phyloP scores from a whole-genome alignment of 2,113 vertebrate species.

The Passer domesticus region DNA sequence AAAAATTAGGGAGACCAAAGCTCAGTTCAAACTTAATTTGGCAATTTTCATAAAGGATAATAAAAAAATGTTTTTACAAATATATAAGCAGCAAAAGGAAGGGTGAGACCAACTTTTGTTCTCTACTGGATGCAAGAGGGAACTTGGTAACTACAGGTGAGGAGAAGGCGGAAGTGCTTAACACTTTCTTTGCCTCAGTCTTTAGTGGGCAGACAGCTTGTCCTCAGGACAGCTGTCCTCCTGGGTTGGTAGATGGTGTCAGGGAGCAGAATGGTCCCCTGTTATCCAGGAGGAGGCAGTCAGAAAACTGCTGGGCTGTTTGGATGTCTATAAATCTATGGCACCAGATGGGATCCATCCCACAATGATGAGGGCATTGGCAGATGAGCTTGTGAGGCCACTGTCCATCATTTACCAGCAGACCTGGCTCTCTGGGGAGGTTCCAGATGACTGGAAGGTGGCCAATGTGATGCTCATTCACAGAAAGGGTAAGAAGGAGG shows the following conservation, averaged over 20 bases:
- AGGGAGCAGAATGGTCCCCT: background rate
- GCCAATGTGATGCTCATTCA: fast-evolving
- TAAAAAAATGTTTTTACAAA: background rate
- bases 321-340: background rate
- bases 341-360: background rate
- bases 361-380: background rate
- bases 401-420: background rate
- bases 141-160: background rate
- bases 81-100: background rate
- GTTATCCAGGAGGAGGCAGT: background rate
- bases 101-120: background rate
- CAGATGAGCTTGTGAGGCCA: background rate
- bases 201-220: background rate
- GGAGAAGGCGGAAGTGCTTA: background rate
- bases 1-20: background rate
- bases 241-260: background rate
- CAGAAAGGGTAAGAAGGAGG: background rate
- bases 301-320: background rate
- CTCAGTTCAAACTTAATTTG: background rate
- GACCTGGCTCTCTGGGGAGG: background rate
- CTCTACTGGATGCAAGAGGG: background rate
- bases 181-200: background rate
- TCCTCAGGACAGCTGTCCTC: background rate
- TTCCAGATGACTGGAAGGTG: background rate
- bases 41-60: background rate